Conservation (phyloP, 2,113 vertebrate genomes). For the Phrynocephalus versicolor region DNA sequence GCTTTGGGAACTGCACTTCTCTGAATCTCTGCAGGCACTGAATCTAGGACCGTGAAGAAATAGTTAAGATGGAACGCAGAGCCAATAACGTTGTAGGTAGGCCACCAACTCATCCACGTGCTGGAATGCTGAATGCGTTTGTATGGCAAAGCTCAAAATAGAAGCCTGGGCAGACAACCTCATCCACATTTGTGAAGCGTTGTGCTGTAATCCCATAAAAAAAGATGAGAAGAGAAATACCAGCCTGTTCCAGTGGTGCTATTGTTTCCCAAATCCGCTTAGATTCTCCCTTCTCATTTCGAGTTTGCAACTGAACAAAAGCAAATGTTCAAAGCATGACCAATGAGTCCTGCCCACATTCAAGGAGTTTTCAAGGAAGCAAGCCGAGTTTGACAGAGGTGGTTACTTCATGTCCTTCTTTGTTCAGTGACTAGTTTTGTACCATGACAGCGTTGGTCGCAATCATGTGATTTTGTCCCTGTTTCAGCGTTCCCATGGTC, state of each 20-base stretch:
- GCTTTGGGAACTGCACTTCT: not conserved
- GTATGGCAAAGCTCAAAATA: not conserved
- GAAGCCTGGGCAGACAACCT: not conserved
- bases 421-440: no score
- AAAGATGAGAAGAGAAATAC: not conserved
- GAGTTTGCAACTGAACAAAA: not conserved
- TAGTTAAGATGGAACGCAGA: not conserved
- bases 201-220: not conserved
- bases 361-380: not conserved
- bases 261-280: slow-evolving; percentile 1
- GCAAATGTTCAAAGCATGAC: not conserved
- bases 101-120: not conserved
- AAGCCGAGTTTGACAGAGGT: not conserved
- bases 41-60: not conserved
- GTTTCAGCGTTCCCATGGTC: no score
- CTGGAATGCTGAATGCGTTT: not conserved
- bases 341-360: no score
- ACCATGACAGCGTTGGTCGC: no score
- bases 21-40: not conserved
- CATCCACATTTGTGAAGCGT: not conserved
- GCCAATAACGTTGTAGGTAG: not conserved
- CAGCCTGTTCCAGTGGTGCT: not conserved
- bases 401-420: no score
- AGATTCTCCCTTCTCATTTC: not conserved
- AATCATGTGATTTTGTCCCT: no score